These are phyloP conservation scores for Rosalia funebris DNA, from an alignment of 2,888 invertebrate species.

Conservation along the genomic window DNA sequence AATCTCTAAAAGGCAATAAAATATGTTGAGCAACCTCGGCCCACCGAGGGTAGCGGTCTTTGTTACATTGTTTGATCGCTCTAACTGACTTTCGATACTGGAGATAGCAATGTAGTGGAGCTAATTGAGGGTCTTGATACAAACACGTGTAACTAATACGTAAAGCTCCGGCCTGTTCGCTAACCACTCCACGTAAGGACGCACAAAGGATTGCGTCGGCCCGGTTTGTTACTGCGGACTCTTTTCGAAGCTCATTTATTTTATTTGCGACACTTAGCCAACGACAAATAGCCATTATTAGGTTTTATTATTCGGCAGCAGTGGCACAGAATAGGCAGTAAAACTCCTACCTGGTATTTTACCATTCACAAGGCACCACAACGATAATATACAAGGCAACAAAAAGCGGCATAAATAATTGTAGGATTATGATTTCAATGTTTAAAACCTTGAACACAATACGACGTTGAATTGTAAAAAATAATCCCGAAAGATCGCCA, in stretches of 20 bases:
- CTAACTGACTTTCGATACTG: conserved; percentile 47
- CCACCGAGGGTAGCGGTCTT: conserved; percentile 44
- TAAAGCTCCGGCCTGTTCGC: conserved; percentile 45
- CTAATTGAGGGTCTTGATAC: conserved; percentile 56
- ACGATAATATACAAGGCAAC: too few relatives aligned
- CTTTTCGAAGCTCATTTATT: conserved; percentile 24
- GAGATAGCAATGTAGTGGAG: conserved; percentile 55
- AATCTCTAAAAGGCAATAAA: conserved; percentile 57
- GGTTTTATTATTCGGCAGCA: conserved; percentile 7
- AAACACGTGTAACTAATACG: conserved; percentile 56
- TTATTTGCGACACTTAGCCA: conserved; percentile 8
- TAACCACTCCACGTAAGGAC: conserved; percentile 46
- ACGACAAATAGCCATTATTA: conserved; percentile 21
- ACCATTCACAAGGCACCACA: too few relatives aligned
- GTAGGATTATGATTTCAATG: too few relatives aligned
- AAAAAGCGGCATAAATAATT: too few relatives aligned
- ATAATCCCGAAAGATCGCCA: too few relatives aligned
- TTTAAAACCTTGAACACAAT: too few relatives aligned
- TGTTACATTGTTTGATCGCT: conserved; percentile 36
- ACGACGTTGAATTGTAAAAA: too few relatives aligned
- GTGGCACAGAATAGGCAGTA: neutral
- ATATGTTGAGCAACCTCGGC: conserved; percentile 51
- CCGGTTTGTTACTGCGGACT: conserved; percentile 9
- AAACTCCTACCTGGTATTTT: conserved; percentile 4
- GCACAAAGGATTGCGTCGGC: conserved; percentile 41